Conservation (phyloP, 2,113 vertebrate species). For the Cyanoliseus patagonus region DNA sequence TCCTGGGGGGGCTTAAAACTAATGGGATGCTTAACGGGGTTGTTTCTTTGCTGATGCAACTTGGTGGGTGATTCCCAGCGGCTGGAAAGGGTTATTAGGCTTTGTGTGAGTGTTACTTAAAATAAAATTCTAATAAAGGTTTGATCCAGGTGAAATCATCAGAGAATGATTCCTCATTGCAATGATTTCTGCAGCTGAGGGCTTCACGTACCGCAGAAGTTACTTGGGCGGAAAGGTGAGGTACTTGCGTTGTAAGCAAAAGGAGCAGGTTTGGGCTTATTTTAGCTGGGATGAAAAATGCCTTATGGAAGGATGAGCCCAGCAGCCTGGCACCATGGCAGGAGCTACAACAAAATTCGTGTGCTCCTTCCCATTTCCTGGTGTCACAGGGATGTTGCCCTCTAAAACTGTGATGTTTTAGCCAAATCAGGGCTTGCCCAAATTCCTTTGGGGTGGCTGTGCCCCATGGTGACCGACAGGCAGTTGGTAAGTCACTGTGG, state of each 20-base stretch:
- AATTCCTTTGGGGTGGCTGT: fast-evolving
- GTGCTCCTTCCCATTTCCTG: fast-evolving
- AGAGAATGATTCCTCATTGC: background rate
- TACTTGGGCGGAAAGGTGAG: background rate
- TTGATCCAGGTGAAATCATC: background rate
- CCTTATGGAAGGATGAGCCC: background rate
- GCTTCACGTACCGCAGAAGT: background rate
- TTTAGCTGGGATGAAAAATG: background rate
- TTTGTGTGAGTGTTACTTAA: conserved; percentile 38
- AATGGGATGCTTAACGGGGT: background rate
- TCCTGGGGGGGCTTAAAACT: background rate
- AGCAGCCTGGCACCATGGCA: fast-evolving
- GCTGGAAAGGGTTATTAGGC: background rate
- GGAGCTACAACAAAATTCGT: background rate
- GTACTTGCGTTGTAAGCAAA: fast-evolving
- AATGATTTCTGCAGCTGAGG: background rate
- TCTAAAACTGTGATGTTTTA: background rate
- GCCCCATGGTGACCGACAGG: fast-evolving
- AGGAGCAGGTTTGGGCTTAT: background rate
- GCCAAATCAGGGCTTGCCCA: background rate
- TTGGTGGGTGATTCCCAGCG: background rate
- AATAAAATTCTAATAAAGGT: conserved; percentile 24
- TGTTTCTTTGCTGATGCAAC: conserved; percentile 27
- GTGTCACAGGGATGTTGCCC: fast-evolving
- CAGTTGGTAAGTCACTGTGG: fast-evolving